A percentile compares a stretch with the other conserved stretches of the same genome.
Conservation (phyloP, 1,140 invertebrate genomes). For the Geopemphigus sp. region DNA sequence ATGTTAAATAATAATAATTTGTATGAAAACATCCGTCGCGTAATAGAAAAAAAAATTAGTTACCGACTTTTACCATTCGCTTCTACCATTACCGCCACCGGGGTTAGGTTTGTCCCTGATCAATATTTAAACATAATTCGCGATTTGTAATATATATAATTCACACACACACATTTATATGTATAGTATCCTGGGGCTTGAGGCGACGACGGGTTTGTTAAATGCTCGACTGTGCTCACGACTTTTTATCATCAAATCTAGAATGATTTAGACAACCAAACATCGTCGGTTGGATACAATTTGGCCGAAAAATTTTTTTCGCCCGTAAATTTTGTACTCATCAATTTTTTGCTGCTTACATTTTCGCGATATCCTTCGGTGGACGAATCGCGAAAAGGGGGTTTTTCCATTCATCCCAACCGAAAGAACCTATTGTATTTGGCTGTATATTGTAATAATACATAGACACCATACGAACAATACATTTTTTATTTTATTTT, state of each 20-base stretch:
- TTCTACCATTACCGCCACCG: neutral
- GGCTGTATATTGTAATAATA: too few relatives aligned
- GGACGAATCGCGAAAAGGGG: too few relatives aligned
- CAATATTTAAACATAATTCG: neutral
- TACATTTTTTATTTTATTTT: too few relatives aligned
- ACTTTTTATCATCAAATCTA: neutral
- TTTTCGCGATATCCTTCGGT: too few relatives aligned
- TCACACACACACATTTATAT: neutral
- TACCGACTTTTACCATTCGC: neutral
- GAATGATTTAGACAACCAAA: too few relatives aligned
- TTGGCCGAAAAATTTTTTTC: too few relatives aligned
- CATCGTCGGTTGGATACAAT: too few relatives aligned
- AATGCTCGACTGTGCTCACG: neutral
- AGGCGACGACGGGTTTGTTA: neutral
- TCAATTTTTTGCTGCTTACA: too few relatives aligned
- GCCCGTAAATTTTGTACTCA: too few relatives aligned
- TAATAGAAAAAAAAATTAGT: neutral
- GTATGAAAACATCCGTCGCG: neutral
- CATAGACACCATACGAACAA: too few relatives aligned
- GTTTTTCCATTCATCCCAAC: too few relatives aligned
- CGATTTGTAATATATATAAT: neutral
- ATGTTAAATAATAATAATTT: neutral
- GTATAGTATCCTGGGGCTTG: neutral
- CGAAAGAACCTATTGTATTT: too few relatives aligned
- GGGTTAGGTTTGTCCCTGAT: neutral